These are phyloP conservation scores for Oreohelix idahoensis DNA, from an alignment of 1,140 invertebrate species.

Conservation along the genomic window DNA sequence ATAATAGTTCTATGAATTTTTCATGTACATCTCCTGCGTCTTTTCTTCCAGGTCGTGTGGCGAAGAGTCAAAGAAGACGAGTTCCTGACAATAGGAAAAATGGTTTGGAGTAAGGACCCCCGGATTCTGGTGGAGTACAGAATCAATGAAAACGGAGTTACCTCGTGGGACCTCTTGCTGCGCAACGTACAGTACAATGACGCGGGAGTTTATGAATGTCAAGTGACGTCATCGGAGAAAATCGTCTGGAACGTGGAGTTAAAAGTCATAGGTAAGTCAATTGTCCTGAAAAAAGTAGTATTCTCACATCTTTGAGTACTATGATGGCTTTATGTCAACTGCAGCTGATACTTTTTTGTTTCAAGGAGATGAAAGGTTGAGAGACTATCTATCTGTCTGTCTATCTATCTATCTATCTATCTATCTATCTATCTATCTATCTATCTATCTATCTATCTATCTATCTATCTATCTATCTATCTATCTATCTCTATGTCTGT, in stretches of 20 bases:
- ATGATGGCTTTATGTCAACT: too few relatives aligned
- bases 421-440: too few relatives aligned
- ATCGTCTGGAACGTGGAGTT: conserved; percentile 11
- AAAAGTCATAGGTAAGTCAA: conserved; percentile 27
- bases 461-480: too few relatives aligned
- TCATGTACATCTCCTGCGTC: background rate
- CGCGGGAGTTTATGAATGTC: conserved; percentile 36
- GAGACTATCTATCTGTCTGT: too few relatives aligned
- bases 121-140: conserved; percentile 16
- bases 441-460: too few relatives aligned
- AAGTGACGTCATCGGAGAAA: conserved; percentile 24
- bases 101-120: conserved; percentile 31
- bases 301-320: too few relatives aligned
- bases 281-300: background rate
- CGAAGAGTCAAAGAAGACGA: conserved; percentile 29
- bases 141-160: conserved; percentile 9
- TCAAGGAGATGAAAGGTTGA: too few relatives aligned
- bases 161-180: conserved; percentile 32
- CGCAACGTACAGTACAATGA: conserved; percentile 15
- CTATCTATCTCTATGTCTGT: too few relatives aligned
- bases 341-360: too few relatives aligned
- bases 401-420: too few relatives aligned
- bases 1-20: conserved; percentile 4
- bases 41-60: conserved; percentile 29
- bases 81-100: conserved; percentile 31